These are phyloP conservation scores for Ctenosaura bakeri DNA, from an alignment of 2,797 vertebrate genomes.

Conservation along the genomic window DNA sequence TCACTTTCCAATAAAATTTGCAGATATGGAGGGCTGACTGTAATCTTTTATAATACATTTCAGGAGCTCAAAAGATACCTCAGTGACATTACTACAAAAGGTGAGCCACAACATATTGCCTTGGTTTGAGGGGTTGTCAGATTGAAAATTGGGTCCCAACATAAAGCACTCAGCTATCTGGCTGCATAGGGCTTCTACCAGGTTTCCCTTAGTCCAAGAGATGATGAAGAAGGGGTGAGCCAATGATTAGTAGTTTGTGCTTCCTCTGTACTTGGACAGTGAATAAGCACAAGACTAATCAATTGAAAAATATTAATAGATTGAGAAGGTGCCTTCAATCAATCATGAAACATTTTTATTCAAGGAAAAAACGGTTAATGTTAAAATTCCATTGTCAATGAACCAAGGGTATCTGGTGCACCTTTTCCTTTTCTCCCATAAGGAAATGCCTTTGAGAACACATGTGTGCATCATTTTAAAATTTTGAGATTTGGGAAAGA, in stretches of 20 bases:
- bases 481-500: neutral
- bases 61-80: neutral
- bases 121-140: too few species aligned
- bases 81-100: too few species aligned
- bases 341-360: neutral
- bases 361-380: neutral
- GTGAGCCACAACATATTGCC: neutral
- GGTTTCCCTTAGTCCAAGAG: neutral
- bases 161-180: neutral
- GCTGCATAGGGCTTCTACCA: neutral
- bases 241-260: neutral
- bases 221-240: neutral
- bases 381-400: neutral
- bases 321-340: neutral
- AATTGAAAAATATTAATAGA: neutral
- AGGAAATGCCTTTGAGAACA: neutral
- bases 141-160: too few species aligned
- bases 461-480: neutral
- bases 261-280: neutral
- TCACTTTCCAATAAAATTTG: too few species aligned
- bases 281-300: neutral
- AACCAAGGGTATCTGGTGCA: neutral
- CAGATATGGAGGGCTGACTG: too few species aligned
- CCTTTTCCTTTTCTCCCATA: too few species aligned
- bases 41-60: conserved; percentile 2